Conservation (phyloP, 2,113 vertebrate species). For the Emydocephalus ijimae region DNA sequence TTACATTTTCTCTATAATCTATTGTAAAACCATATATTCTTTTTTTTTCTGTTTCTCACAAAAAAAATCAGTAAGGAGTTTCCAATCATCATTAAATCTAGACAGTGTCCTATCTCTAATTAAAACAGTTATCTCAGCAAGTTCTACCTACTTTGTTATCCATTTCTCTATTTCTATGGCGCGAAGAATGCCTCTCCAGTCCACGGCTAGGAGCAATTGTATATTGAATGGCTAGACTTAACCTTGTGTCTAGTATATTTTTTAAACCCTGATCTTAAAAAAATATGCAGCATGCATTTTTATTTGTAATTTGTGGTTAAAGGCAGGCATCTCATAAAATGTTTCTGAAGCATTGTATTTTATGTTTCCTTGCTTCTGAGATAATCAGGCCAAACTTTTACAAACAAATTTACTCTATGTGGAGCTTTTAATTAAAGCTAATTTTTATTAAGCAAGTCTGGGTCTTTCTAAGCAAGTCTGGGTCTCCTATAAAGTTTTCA, state of each 20-base stretch:
- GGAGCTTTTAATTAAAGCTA: neutral
- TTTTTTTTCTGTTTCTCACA: neutral
- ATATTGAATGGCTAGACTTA: neutral
- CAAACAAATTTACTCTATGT: neutral
- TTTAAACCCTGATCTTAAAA: neutral
- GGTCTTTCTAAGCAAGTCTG: slow-evolving; percentile 23
- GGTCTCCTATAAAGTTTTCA: neutral
- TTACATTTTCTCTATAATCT: neutral
- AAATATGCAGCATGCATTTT: neutral
- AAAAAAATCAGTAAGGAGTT: neutral
- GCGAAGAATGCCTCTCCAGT: neutral
- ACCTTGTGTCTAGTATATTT: neutral
- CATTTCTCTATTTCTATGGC: neutral
- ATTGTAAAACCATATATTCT: neutral
- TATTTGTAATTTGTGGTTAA: neutral
- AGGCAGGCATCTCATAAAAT: neutral
- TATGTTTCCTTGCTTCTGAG: neutral
- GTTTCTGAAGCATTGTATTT: neutral
- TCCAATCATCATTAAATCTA: neutral
- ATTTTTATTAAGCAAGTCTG: slow-evolving; percentile 12
- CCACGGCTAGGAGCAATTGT: neutral
- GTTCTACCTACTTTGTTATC: neutral
- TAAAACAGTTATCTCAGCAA: neutral
- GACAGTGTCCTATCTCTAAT: neutral
- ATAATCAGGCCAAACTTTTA: neutral